A percentile compares a stretch with the other conserved stretches of the same genome.
Evolutionary conservation across 2,888 invertebrate species (phyloP).

Genomic region (Dicranocentrus wangi): DNA sequence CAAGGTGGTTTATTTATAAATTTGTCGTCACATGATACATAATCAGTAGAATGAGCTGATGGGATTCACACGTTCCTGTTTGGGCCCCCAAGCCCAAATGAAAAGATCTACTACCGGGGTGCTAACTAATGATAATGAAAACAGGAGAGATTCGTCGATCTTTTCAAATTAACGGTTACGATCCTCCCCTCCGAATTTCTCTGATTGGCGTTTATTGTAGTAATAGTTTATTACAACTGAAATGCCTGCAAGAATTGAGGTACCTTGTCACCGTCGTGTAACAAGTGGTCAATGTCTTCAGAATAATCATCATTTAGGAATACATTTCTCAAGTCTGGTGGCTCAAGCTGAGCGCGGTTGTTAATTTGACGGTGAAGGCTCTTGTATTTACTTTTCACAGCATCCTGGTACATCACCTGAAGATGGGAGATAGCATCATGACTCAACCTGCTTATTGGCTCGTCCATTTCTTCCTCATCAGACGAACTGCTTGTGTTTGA

Average conservation of each 20-base stretch:
- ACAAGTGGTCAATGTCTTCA: constrained; percentile 25
- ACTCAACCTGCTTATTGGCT: background rate
- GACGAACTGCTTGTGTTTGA: background rate
- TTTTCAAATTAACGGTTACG: no score
- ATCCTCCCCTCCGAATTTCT: no score
- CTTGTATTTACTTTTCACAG: constrained; percentile 5
- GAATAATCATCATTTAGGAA: constrained; percentile 14
- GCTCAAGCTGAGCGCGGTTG: background rate
- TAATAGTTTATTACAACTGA: no score
- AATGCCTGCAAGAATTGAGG: constrained; percentile 21
- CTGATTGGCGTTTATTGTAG: no score
- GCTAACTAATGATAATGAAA: no score
- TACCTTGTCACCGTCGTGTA: background rate
- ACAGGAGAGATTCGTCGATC: no score
- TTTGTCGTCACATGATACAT: no score
- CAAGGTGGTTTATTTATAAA: no score
- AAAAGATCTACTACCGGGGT: no score
- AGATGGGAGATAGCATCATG: constrained; percentile 20
- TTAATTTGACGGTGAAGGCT: background rate
- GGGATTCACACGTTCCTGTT: no score
- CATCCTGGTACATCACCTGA: constrained; percentile 29
- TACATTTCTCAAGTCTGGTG: constrained; percentile 22
- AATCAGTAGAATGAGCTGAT: no score
- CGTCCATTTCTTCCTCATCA: background rate
- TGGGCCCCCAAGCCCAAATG: no score